phyloP scores from a whole-genome alignment of 2,113 vertebrate genomes.

The Crotalus tigris region DNA sequence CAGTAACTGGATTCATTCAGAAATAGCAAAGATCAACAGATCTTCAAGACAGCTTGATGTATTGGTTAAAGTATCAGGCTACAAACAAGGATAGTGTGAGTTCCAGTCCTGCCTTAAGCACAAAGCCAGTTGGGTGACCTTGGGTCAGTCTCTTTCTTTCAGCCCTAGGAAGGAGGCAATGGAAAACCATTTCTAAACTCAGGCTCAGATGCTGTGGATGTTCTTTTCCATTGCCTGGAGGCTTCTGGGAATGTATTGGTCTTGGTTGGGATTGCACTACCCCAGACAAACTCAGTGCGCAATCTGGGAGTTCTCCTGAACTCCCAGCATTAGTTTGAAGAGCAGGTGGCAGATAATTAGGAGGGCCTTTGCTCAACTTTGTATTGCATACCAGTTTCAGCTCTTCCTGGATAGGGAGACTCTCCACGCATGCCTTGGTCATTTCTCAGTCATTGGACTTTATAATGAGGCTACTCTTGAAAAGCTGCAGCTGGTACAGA shows the following conservation, averaged over 20 bases:
- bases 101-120: not conserved
- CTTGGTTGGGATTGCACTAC: not conserved
- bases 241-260: not conserved
- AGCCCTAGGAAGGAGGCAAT: not conserved
- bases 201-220: not conserved
- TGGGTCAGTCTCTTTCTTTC: not conserved
- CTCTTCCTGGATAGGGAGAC: not conserved
- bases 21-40: conserved; percentile 12
- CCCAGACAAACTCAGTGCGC: not conserved
- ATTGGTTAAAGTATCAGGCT: not conserved
- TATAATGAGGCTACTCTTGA: not conserved
- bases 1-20: conserved; percentile 28
- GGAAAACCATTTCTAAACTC: not conserved
- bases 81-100: not conserved
- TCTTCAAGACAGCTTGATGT: not conserved
- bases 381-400: not conserved
- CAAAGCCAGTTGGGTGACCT: not conserved
- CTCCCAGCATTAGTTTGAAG: not conserved
- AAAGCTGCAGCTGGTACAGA: not conserved
- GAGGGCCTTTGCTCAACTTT: not conserved
- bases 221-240: not conserved
- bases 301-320: not conserved
- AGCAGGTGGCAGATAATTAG: not conserved
- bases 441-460: not conserved
- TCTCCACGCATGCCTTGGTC: not conserved